Base-by-base conservation (phyloP, 2,113 vertebrate genomes). In the Gadus macrocephalus region DNA sequence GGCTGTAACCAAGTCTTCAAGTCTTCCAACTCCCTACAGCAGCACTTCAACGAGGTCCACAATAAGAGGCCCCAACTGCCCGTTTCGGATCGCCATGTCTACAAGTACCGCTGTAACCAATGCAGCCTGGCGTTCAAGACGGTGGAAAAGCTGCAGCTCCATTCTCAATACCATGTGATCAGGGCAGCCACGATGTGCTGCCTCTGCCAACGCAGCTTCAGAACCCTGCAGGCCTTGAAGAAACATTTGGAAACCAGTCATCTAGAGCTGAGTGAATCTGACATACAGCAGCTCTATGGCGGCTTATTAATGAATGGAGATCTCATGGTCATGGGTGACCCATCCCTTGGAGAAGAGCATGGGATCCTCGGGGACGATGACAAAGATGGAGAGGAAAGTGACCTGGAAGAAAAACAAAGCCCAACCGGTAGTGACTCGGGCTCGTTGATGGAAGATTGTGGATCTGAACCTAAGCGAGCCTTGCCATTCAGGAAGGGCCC, bases 91-190 rank as follows among this genome's bases (percentile, higher is more conserved):
- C 96, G 97, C 58, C 97, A 99, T 1, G 96, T 98, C 81, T 99
- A 99, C 90, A 99, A 98, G 83, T 98, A 99, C 78, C 95, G 97
- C 66, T 99, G 97, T 76, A 98, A 96, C 83, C 97, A 99, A 80
- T 98, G 97, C 86, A 99, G 97, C 87, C 87, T 99, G 85, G 97
- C 97, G 0, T 99, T 99, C 88, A 99, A 99, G 85, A 99, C 97
- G 19, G 91, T 98, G 1, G 97, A 99, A 79, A 98, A 98, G 83
- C 90, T 99, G 31, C 97, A 99, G 85, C 93, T 98, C 17, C 97
- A 99, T 77, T 98, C 96, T 4, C 97, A 99, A 85, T 99, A 99
- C 88, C 97, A 99, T 0, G 97, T 98, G 73, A 99, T 99, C 86
- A 90, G 96, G 67, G 97, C 97, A 0, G 96, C 97, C 77, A 99